These are phyloP conservation scores for Euproctis similis DNA, from an alignment of 2,888 invertebrate species.

Conservation along the genomic window DNA sequence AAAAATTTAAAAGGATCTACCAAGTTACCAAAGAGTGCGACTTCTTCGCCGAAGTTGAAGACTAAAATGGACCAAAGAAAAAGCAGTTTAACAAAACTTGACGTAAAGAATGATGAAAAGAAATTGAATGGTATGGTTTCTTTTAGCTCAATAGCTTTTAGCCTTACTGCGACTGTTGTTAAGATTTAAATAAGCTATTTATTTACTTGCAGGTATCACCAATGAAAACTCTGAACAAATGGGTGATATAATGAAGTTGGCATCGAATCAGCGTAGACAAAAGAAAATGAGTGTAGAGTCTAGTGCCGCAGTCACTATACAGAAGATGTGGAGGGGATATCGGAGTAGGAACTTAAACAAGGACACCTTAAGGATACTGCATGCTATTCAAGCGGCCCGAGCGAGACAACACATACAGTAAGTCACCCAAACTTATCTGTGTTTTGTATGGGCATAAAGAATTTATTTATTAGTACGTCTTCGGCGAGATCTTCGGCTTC, in stretches of 20 bases:
- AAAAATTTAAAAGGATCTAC: conserved; percentile 55
- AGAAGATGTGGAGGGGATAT: conserved; percentile 91
- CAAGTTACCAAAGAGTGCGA: conserved; percentile 62
- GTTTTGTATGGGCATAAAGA: too few species aligned
- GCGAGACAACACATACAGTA: conserved; percentile 90
- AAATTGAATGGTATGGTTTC: conserved; percentile 51
- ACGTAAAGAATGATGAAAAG: conserved; percentile 37
- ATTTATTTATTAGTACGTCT: too few species aligned
- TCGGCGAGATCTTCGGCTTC: too few species aligned
- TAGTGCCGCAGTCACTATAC: conserved; percentile 85
- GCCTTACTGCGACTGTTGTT: too few species aligned
- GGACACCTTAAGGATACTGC: conserved; percentile 77
- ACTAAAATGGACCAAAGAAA: conserved; percentile 61
- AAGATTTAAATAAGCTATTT: too few species aligned
- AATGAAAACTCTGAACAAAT: conserved; percentile 33
- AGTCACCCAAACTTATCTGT: conserved; percentile 33
- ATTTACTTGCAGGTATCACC: conserved; percentile 3
- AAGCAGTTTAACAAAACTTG: conserved; percentile 48
- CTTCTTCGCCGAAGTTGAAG: conserved; percentile 62
- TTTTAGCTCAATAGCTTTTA: too few species aligned
- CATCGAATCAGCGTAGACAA: conserved; percentile 59
- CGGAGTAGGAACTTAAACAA: conserved; percentile 83
- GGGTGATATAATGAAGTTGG: conserved; percentile 53
- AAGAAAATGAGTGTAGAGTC: conserved; percentile 57
- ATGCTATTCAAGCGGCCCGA: conserved; percentile 84